Conservation (phyloP, 2,113 vertebrate species). For the Sterna hirundo region DNA sequence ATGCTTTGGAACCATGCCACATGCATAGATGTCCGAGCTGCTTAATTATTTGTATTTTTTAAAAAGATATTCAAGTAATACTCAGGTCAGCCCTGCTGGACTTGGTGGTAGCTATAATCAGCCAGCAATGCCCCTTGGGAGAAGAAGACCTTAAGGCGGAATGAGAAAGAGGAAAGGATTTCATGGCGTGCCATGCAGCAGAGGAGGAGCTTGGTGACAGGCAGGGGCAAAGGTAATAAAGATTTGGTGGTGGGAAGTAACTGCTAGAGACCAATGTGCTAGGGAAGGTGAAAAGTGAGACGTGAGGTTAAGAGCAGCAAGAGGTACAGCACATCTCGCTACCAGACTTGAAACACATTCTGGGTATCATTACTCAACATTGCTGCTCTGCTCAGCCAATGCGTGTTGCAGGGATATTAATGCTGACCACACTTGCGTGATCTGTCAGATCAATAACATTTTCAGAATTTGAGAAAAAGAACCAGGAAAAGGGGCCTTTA, state of each 20-base stretch:
- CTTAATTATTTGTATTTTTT: background rate
- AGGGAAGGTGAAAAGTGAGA: background rate
- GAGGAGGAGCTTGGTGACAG: background rate
- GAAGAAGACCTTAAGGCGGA: background rate
- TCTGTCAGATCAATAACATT: background rate
- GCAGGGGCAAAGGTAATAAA: background rate
- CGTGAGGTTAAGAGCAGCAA: background rate
- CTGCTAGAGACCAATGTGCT: background rate
- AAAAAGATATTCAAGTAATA: background rate
- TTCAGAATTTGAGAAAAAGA: conserved; percentile 16
- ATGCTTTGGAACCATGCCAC: background rate
- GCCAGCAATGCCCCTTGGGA: background rate
- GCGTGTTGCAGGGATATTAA: background rate
- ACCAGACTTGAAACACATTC: background rate
- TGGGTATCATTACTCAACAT: background rate
- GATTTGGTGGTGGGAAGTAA: background rate
- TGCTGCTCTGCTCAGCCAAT: background rate
- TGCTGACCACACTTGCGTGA: background rate
- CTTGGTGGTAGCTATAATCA: background rate
- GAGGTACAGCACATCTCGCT: background rate
- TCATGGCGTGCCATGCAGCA: background rate
- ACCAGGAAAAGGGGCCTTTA: background rate
- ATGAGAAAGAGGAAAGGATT: background rate
- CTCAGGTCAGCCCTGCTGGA: background rate
- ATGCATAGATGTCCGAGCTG: background rate